Base-by-base conservation (phyloP, 2,888 invertebrate species). In the Mesopsocus fuscifrons region DNA sequence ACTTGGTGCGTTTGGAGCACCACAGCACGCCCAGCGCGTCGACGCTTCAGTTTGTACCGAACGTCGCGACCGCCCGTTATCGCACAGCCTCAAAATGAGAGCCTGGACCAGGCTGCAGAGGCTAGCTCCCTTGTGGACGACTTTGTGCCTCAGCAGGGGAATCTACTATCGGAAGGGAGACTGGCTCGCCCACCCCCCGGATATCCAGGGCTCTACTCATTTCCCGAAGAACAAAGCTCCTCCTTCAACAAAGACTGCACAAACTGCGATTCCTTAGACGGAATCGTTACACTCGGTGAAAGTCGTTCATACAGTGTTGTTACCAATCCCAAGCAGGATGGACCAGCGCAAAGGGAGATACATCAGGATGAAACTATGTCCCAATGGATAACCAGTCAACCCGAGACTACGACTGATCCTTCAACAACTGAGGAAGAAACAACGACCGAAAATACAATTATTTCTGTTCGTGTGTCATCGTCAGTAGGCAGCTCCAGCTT, bases 391-490 rank as follows among this genome's bases (percentile, higher is more conserved):
- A n/a, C n/a, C n/a, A n/a, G n/a, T n/a, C n/a, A n/a, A n/a, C n/a
- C n/a, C n/a, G n/a, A n/a, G n/a, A n/a, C n/a, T n/a, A 33, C 33
- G 16, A 33, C 33, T 9, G 33, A 16, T 33, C 9, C 33, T 33
- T 15, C 15, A 33, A 18, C 38, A 5, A 38, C 38, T 5, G 38
- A 38, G 11, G n/a, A 38, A 13, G 34, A 34, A 34, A 4, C n/a
- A 13, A 16, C 20, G 4, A 38, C 20, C 5, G 21, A 17, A 17
- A 11, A 20, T 46, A 60, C 64, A 51, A 61, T 68, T 18, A 60
- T 69, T 21, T 63, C 66, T 1, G 65, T 68, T n/a, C 59, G 65
- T 42, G 65, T 68, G 9, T 67, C 67, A 23, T 65, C 67, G 3
- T 61, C 63, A n/a, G 56, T 61, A 40, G 59, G 55, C 34, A 45